Conservation (phyloP, 2,797 vertebrate species). For the Lepilemur ruficaudatus region DNA sequence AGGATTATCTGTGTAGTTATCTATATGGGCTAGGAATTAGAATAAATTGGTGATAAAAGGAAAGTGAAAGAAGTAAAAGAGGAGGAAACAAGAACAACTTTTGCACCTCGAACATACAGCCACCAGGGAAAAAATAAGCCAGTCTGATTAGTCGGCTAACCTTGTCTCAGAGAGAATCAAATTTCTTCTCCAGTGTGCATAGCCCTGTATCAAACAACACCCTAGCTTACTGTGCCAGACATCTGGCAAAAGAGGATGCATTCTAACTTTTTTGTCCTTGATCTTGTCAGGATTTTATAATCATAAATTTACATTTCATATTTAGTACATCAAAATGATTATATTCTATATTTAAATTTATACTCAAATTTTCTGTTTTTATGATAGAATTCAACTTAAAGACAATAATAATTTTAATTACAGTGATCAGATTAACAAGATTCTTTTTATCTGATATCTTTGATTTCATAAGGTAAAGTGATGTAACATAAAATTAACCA, state of each 20-base stretch:
- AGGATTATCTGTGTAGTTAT: neutral
- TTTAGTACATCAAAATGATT: constrained; percentile 19
- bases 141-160: neutral
- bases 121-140: neutral
- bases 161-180: neutral
- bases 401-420: neutral
- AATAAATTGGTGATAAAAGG: neutral
- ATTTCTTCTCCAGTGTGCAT: neutral
- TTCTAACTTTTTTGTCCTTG: constrained; percentile 27
- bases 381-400: neutral
- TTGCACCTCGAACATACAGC: neutral
- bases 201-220: constrained; percentile 9
- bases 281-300: constrained; percentile 29
- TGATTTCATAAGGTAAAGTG: neutral
- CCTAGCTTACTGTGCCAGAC: neutral
- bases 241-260: neutral
- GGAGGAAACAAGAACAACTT: neutral
- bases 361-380: constrained; percentile 1
- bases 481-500: neutral
- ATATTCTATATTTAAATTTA: constrained; percentile 39
- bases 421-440: neutral
- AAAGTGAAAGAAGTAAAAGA: neutral
- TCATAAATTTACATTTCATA: constrained; percentile 43
- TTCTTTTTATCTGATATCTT: neutral
- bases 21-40: neutral